phyloP scores from a whole-genome alignment of 30 jellyfish, hydroid and myxozoan species.

The Rhopilema esculentum region DNA sequence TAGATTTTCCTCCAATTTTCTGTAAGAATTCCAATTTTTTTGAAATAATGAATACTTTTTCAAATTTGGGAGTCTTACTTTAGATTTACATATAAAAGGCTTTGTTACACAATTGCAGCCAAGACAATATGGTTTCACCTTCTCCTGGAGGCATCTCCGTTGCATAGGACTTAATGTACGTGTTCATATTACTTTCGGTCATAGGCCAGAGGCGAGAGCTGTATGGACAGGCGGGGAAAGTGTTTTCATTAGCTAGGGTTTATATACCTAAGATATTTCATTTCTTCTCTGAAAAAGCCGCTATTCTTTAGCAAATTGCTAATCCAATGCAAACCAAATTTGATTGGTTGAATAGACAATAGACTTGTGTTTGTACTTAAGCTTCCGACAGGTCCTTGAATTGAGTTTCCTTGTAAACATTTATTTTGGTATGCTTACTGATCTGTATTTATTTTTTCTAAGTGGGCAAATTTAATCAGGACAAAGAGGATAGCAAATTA shows the following conservation, averaged over 20 bases:
- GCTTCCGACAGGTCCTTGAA: slow-evolving; percentile 50
- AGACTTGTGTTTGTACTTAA: slow-evolving; percentile 19
- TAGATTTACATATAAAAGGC: too few species aligned
- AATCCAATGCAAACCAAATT: slow-evolving; percentile 50
- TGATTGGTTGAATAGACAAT: slow-evolving; percentile 58
- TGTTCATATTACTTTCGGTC: too few species aligned
- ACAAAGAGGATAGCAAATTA: slow-evolving; percentile 33
- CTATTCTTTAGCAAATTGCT: slow-evolving; percentile 38
- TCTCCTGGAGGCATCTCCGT: too few species aligned
- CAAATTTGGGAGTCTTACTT: too few species aligned
- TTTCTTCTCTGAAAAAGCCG: slow-evolving; percentile 48
- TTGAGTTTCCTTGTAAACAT: slow-evolving; percentile 31
- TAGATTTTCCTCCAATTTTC: too few species aligned
- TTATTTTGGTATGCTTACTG: slow-evolving; percentile 21
- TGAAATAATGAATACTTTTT: too few species aligned
- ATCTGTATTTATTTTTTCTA: slow-evolving; percentile 24
- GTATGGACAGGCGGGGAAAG: slow-evolving; percentile 3
- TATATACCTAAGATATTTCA: slow-evolving; percentile 27
- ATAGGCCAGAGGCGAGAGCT: slow-evolving; percentile 56
- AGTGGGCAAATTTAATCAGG: slow-evolving; percentile 45
- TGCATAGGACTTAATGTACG: too few species aligned
- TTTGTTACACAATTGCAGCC: too few species aligned
- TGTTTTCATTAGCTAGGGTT: slow-evolving; percentile 24
- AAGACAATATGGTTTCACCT: too few species aligned
- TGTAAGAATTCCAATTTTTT: too few species aligned